phyloP scores from a whole-genome alignment of 2,113 vertebrate genomes.

The Scopus umbretta region DNA sequence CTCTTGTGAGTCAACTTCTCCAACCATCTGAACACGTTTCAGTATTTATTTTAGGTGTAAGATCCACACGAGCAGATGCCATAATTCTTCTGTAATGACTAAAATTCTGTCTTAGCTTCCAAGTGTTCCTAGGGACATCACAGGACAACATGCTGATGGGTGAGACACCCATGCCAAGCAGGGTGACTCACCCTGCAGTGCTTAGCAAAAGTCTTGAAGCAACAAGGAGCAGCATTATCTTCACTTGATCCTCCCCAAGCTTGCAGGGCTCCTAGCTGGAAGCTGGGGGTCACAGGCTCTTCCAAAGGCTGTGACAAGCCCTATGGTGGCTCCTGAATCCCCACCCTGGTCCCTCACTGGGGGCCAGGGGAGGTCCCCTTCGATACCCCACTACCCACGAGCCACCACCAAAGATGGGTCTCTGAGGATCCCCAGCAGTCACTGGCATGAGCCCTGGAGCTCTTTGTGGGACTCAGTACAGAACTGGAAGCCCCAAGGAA shows the following conservation, averaged over 20 bases:
- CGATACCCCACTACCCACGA: rapidly evolving
- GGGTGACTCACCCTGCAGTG: not conserved
- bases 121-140: not conserved
- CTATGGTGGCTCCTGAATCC: not conserved
- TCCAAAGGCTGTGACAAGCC: not conserved
- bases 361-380: not conserved
- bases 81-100: not conserved
- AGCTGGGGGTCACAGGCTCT: not conserved
- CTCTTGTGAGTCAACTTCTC: not conserved
- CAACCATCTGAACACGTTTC: not conserved
- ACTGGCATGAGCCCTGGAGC: not conserved
- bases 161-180: not conserved
- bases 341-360: not conserved
- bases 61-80: not conserved
- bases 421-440: not conserved
- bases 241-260: not conserved
- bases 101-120: not conserved
- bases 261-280: not conserved
- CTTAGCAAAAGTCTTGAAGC: not conserved
- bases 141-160: not conserved
- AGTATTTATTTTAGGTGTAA: not conserved
- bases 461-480: rapidly evolving
- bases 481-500: not conserved
- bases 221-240: not conserved
- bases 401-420: too few species aligned